These are phyloP conservation scores for Arctocebus calabarensis DNA, from an alignment of 2,797 vertebrate genomes.

Conservation along the genomic window DNA sequence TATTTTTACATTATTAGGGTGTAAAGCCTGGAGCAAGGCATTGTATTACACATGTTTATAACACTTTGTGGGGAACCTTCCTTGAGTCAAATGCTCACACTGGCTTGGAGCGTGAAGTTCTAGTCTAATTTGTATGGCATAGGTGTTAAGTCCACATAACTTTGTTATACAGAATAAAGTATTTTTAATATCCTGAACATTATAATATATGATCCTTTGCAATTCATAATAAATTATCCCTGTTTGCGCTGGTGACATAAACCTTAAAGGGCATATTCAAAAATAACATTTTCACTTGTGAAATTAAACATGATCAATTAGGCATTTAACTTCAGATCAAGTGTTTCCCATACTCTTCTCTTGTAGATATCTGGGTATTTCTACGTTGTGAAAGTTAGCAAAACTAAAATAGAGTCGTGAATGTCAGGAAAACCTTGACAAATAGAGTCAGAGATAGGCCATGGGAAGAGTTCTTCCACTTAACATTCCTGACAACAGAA, in stretches of 20 bases:
- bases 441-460: not conserved
- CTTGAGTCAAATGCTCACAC: fast-evolving
- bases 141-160: not conserved
- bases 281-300: not conserved
- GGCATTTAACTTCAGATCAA: not conserved
- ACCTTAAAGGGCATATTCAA: not conserved
- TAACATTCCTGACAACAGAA: not conserved
- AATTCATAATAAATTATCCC: not conserved
- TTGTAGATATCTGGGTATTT: not conserved
- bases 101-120: not conserved
- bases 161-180: not conserved
- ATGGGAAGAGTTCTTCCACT: not conserved
- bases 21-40: not conserved
- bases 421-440: not conserved
- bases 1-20: not conserved
- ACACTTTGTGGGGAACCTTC: not conserved
- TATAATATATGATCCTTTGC: not conserved
- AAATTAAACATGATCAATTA: not conserved
- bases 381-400: not conserved
- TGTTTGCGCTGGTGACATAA: not conserved
- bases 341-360: not conserved
- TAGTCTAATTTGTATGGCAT: not conserved
- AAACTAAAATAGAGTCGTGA: not conserved
- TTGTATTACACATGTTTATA: too few species aligned
- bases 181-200: not conserved